A percentile compares a stretch with the other conserved stretches of the same genome.
phyloP scores from a whole-genome alignment of 2,888 invertebrate genomes.

The Seladonia tumulorum region DNA sequence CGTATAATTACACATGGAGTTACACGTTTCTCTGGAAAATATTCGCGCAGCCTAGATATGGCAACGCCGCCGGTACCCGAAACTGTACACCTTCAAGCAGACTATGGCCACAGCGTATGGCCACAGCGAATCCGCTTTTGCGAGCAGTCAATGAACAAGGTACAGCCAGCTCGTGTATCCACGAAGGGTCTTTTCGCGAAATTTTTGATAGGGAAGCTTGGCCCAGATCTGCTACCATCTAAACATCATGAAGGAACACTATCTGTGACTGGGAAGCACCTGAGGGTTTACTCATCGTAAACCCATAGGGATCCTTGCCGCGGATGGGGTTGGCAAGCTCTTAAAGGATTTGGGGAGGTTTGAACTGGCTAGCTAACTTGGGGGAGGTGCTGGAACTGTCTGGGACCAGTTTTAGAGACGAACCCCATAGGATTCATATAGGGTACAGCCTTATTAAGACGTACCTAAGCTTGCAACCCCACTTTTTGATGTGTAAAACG shows the following conservation, averaged over 20 bases:
- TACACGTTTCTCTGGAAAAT: conserved; percentile 60
- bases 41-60: conserved; percentile 22
- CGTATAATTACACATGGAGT: conserved; percentile 65
- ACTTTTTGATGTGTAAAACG: not conserved
- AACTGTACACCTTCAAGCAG: conserved; percentile 34
- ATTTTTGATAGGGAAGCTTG: not conserved
- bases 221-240: too few species aligned
- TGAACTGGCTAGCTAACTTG: too few species aligned
- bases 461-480: not conserved
- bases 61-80: conserved; percentile 18
- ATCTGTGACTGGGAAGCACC: too few species aligned
- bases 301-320: too few species aligned
- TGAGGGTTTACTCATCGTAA: too few species aligned
- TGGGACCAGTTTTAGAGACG: too few species aligned
- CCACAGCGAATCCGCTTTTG: not conserved
- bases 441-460: too few species aligned
- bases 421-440: too few species aligned
- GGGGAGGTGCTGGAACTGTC: too few species aligned
- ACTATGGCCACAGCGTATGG: not conserved
- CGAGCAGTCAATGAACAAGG: not conserved
- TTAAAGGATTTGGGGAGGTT: too few species aligned
- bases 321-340: too few species aligned
- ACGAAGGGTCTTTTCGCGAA: not conserved
- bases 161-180: not conserved
- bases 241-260: too few species aligned